Base-by-base conservation (phyloP, 2,888 invertebrate genomes). In the Drosophila sordidula region DNA sequence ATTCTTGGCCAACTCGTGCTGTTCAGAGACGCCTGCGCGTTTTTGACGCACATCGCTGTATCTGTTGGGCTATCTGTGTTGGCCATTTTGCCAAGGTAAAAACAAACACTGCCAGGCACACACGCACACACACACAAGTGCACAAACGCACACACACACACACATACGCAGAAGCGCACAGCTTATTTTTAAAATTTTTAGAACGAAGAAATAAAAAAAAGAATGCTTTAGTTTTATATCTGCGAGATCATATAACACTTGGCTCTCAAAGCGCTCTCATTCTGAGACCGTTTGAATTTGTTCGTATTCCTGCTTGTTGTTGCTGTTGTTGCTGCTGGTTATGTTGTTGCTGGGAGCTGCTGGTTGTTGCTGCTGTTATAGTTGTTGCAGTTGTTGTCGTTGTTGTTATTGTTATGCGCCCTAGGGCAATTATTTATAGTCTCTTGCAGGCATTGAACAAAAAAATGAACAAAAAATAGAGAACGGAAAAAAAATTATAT, bases 181-280 rank as follows among this genome's bases (percentile, higher is more conserved):
- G 70, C 49, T 83, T 83, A 83, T 83, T 83, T 83, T 89, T 83
- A 83, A 79, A 82, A 82, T 66, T 64, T 59, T 49, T 49, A 75
- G 61, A 66, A 54, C 38, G 55, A 38, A 44, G 47, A 67, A 41
- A 50, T 26, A 63, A 54, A 57, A 56, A 62, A 59, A 51, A 14
- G 41, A 32, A 36, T 54, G 16, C 56, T 70, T 56, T 52, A 25
- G 61, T 34, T 68, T 70, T 73, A 46, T 69, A 58, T 64, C 44
- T 47, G 56, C 44, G 65, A 87, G 84, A 83, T 83, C 89, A 83
- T 86, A 83, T 83, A 83, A 83, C 83, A 89, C 86, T 80, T 70
- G 64, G 62, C 61, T 79, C 69, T 68, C 47, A 52, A 56, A 26
- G 45, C 64, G 64, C 59, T 76, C 67, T 75, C 74, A 54, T 58